phyloP scores from a whole-genome alignment of 2,113 vertebrate species.

The Triplophysa siluroides region DNA sequence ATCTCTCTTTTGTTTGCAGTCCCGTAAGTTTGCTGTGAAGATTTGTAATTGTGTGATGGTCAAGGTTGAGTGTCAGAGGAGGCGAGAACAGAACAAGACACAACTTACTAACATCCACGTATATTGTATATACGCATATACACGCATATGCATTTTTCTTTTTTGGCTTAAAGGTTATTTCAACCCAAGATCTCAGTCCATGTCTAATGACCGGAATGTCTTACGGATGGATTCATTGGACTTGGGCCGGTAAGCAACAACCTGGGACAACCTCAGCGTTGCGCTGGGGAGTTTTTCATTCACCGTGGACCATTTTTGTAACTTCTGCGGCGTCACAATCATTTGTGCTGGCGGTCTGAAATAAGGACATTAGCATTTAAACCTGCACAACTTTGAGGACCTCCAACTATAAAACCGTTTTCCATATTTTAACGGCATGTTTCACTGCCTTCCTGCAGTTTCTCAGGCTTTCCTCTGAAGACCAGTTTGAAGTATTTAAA shows the following conservation, averaged over 20 bases:
- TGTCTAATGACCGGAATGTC: no score
- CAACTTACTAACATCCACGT: constrained; percentile 20
- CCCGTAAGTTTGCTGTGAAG: constrained; percentile 22
- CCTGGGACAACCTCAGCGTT: no score
- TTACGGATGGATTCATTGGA: no score
- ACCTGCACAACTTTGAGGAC: constrained; percentile 9
- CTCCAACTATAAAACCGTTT: not conserved
- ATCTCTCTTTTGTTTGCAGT: constrained; percentile 29
- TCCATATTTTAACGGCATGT: constrained; percentile 12
- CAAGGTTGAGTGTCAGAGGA: constrained; percentile 17
- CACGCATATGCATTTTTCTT: no score
- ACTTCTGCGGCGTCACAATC: constrained; percentile 9
- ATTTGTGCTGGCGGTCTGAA: constrained; percentile 22
- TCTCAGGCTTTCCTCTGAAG: not conserved
- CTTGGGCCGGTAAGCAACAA: no score
- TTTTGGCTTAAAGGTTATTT: no score
- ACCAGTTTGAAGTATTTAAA: constrained; percentile 29
- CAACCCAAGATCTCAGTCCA: no score
- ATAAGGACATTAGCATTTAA: constrained; percentile 34
- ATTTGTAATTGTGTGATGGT: not conserved
- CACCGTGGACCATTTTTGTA: not conserved
- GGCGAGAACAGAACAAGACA: not conserved
- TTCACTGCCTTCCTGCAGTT: constrained; percentile 3
- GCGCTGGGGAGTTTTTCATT: not conserved
- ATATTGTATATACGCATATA: no score